phyloP scores from a whole-genome alignment of 2,888 invertebrate species.

The Chrysolina haemoptera region DNA sequence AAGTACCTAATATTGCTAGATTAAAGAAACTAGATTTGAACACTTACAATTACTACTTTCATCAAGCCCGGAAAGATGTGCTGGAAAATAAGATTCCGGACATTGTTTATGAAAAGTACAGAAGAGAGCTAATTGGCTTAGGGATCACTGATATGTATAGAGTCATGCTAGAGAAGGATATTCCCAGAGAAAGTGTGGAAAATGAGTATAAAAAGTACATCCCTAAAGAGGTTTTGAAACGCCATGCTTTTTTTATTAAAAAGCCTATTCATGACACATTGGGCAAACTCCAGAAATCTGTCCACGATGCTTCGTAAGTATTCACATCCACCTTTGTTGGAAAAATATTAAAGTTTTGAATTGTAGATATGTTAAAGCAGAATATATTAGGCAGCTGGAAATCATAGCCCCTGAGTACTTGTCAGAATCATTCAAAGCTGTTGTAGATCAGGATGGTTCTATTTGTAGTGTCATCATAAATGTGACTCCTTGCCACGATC shows the following conservation, averaged over 20 bases:
- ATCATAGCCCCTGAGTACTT: constrained; percentile 87
- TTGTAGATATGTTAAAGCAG: constrained; percentile 79
- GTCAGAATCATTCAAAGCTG: constrained; percentile 80
- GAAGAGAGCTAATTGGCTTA: constrained; percentile 85
- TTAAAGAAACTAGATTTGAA: constrained; percentile 79
- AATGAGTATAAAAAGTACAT: constrained; percentile 88
- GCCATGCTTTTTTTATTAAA: constrained; percentile 83
- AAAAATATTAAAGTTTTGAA: not conserved
- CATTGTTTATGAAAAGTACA: constrained; percentile 83
- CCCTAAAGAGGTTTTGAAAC: constrained; percentile 83
- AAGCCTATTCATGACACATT: constrained; percentile 82
- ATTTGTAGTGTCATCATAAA: constrained; percentile 77
- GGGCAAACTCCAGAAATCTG: constrained; percentile 73
- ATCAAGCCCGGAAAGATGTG: constrained; percentile 88
- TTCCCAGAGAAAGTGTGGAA: constrained; percentile 78
- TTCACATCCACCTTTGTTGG: not conserved
- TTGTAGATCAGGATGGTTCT: constrained; percentile 80
- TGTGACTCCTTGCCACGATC: constrained; percentile 77
- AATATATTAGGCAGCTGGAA: constrained; percentile 86
- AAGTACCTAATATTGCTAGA: constrained; percentile 77
- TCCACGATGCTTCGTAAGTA: constrained; percentile 76
- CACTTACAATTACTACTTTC: constrained; percentile 89
- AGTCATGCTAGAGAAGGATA: constrained; percentile 83
- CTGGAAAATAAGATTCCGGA: constrained; percentile 85
- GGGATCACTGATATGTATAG: constrained; percentile 92